Evolutionary conservation across 2,797 vertebrate species (phyloP).

Genomic region (Enteromius mattozi): DNA sequence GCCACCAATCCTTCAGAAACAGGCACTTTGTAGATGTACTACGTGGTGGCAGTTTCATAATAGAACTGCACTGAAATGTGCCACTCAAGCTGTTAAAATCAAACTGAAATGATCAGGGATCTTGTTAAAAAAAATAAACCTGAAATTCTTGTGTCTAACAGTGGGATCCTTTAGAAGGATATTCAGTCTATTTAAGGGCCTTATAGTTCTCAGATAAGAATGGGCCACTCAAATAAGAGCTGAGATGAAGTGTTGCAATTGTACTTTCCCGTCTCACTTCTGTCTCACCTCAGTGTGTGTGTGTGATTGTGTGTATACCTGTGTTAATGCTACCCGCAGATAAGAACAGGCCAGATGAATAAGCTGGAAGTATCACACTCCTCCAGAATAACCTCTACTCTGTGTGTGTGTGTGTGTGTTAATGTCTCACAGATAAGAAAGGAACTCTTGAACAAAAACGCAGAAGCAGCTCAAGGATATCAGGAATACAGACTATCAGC

Average conservation of each 20-base stretch:
- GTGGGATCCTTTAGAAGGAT: neutral
- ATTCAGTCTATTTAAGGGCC: constrained; percentile 2
- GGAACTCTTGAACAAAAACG: constrained; percentile 64
- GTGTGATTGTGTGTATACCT: constrained; percentile 25
- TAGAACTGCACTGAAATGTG: neutral
- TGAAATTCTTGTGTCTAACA: neutral
- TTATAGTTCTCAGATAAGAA: constrained; percentile 18
- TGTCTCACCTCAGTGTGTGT: constrained; percentile 32
- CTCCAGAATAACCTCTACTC: constrained; percentile 25
- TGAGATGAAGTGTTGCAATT: constrained; percentile 29
- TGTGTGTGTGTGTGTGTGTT: constrained; percentile 14
- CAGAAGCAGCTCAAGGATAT: constrained; percentile 69
- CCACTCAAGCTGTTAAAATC: neutral
- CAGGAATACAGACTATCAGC: constrained; percentile 70
- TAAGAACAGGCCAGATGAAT: constrained; percentile 24
- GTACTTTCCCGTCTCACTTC: constrained; percentile 14
- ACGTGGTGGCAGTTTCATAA: neutral
- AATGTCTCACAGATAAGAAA: constrained; percentile 72
- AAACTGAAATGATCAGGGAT: neutral
- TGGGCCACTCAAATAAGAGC: constrained; percentile 16
- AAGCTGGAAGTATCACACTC: constrained; percentile 20
- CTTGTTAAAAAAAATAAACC: neutral
- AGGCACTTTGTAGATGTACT: neutral
- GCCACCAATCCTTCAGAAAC: neutral
- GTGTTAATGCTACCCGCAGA: constrained; percentile 16